Evolutionary conservation across 2,888 invertebrate species (phyloP), one percentile per base, ranked within the genome.

Genomic region (Drosophila melanocephala): DNA sequence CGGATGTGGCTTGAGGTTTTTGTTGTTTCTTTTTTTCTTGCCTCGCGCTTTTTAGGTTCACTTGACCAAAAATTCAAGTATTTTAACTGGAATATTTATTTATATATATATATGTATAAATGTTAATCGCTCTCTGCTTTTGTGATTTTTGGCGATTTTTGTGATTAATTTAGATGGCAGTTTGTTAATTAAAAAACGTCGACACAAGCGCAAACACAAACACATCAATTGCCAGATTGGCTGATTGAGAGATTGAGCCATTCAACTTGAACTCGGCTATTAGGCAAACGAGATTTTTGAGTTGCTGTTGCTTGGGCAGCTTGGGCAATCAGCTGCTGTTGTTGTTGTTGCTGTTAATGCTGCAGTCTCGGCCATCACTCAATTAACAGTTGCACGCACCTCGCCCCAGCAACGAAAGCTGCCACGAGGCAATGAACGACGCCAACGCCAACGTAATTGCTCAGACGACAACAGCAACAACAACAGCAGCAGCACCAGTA

Each of bases 211-310:
- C 85, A 79, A 79, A 69, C 67, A 77, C 47, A 47, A 47, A 22
- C 47, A 26, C 71, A 70, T 65, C 82, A 78, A 84, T 84, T 83
- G 58, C 30, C 58, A 16, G 51, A 42, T 58, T 58, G 86, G 55
- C 76, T 67, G 73, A 86, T 90, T 90, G 90, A 85, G 77, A 90
- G 77, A 85, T 90, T 90, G 90, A 87, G 79, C 76, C 91, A 88
- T 91, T 92, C 89, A 91, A 91, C 89, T 91, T 92, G 91, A 92
- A 91, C 92, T 92, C 91, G 92, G 91, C 87, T 91, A 92, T 87
- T 92, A 84, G 91, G 89, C 88, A 92, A 91, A 86, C 92, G 79
- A 91, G 92, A 90, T 91, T 91, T 90, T 78, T 63, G 22, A 62
- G 52, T 32, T 53, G 66, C 30, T 57, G 60, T 32, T 30, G 56